phyloP scores from a whole-genome alignment of 2,797 vertebrate species.

The Otus scops region DNA sequence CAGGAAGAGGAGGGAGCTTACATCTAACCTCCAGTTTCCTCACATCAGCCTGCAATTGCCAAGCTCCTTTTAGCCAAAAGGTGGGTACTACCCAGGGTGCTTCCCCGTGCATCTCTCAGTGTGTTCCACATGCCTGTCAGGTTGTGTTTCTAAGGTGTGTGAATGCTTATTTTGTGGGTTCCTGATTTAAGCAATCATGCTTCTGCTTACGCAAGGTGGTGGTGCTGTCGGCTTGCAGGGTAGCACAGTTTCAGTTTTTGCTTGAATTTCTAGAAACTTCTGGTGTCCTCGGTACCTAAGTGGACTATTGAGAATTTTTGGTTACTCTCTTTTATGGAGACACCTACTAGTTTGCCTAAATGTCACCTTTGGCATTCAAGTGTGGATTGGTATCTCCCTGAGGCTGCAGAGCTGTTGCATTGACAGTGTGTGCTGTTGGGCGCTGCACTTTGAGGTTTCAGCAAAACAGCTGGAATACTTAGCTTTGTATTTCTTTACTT shows the following conservation, averaged over 20 bases:
- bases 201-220: fast-evolving
- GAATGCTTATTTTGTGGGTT: neutral
- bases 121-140: fast-evolving
- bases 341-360: neutral
- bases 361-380: neutral
- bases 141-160: neutral
- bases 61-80: neutral
- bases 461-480: neutral
- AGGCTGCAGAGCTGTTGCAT: neutral
- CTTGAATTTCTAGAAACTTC: neutral
- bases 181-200: neutral
- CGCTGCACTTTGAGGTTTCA: fast-evolving
- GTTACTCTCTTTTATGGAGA: neutral
- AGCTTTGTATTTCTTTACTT: neutral
- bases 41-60: neutral
- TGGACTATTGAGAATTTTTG: neutral
- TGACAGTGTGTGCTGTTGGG: fast-evolving
- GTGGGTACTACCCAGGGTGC: neutral
- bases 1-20: neutral
- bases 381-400: neutral
- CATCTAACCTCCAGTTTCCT: neutral
- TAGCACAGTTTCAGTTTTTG: neutral
- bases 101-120: fast-evolving
- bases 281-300: neutral
- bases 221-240: fast-evolving